These are phyloP conservation scores for Acronicta leporina DNA, from an alignment of 2,888 invertebrate genomes.

Conservation along the genomic window DNA sequence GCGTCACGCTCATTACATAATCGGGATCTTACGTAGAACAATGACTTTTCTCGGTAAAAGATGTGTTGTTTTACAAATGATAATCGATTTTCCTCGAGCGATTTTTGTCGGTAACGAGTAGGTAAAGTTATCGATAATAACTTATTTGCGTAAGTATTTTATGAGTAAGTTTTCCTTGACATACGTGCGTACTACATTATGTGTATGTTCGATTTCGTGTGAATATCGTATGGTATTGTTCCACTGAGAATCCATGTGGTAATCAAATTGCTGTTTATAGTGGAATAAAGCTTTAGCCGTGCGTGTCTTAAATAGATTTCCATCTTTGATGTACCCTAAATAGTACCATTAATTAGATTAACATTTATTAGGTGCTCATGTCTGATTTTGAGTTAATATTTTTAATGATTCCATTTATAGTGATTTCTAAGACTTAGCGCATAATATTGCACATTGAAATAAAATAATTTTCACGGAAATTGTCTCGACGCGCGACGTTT, in stretches of 20 bases:
- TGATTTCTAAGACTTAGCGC: too few relatives aligned
- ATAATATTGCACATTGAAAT: too few relatives aligned
- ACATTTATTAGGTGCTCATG: not conserved
- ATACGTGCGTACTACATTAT: slow-evolving; percentile 28
- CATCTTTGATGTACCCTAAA: not conserved
- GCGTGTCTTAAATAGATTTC: slow-evolving; percentile 1
- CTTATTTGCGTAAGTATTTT: slow-evolving; percentile 52
- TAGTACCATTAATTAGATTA: not conserved
- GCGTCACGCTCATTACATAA: slow-evolving; percentile 44
- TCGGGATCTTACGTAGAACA: slow-evolving; percentile 24
- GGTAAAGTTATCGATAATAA: slow-evolving; percentile 42
- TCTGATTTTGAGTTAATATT: not conserved
- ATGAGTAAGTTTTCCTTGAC: slow-evolving; percentile 52
- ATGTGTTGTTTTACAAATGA: slow-evolving; percentile 25
- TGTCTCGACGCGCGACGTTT: too few relatives aligned
- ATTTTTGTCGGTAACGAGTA: slow-evolving; percentile 38
- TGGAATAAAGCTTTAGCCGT: slow-evolving; percentile 1
- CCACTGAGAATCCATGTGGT: slow-evolving; percentile 3
- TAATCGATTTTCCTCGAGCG: slow-evolving; percentile 43
- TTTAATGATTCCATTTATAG: not conserved
- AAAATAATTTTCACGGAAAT: too few relatives aligned
- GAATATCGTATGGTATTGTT: slow-evolving; percentile 14
- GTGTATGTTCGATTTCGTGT: slow-evolving; percentile 21
- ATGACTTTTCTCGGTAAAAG: slow-evolving; percentile 25
- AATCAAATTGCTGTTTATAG: slow-evolving; percentile 5